These are phyloP conservation scores for Anneissia japonica DNA, from an alignment of 35 echinoderm and acorn worm species.

Conservation along the genomic window DNA sequence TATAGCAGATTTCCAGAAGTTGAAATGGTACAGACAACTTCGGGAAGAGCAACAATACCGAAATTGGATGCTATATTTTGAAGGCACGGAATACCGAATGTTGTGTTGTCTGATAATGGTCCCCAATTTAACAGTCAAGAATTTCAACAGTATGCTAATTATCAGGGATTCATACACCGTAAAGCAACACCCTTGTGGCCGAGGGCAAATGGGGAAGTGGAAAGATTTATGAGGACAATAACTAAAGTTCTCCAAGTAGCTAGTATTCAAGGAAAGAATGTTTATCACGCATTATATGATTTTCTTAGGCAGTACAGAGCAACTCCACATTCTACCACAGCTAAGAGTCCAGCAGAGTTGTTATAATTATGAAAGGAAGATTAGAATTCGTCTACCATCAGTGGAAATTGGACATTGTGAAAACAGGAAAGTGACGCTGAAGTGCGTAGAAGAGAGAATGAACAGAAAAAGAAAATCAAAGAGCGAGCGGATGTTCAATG, in stretches of 20 bases:
- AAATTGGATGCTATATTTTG: constrained; percentile 52
- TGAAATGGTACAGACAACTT: constrained; percentile 42
- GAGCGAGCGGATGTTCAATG: background rate
- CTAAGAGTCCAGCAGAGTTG: constrained; percentile 20
- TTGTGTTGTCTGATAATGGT: constrained; percentile 55
- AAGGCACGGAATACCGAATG: constrained; percentile 46
- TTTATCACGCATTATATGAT: constrained; percentile 35
- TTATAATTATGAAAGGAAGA: constrained; percentile 25
- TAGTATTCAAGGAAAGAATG: constrained; percentile 20
- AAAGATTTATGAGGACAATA: constrained; percentile 38
- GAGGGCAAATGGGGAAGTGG: constrained; percentile 44
- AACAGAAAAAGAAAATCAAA: constrained; percentile 19
- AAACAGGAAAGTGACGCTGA: background rate
- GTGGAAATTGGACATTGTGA: background rate
- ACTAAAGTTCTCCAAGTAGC: constrained; percentile 34
- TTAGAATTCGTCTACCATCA: constrained; percentile 19
- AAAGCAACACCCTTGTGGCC: constrained; percentile 44
- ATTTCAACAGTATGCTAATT: constrained; percentile 38
- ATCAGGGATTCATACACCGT: constrained; percentile 29
- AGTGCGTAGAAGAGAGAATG: background rate
- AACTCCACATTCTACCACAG: constrained; percentile 56
- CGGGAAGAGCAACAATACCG: constrained; percentile 26
- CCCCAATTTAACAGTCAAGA: constrained; percentile 57
- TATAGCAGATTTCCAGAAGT: constrained; percentile 56
- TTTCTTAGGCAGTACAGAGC: constrained; percentile 58